phyloP scores from a whole-genome alignment of 2,888 invertebrate genomes.

The Sinotaia quadrata region DNA sequence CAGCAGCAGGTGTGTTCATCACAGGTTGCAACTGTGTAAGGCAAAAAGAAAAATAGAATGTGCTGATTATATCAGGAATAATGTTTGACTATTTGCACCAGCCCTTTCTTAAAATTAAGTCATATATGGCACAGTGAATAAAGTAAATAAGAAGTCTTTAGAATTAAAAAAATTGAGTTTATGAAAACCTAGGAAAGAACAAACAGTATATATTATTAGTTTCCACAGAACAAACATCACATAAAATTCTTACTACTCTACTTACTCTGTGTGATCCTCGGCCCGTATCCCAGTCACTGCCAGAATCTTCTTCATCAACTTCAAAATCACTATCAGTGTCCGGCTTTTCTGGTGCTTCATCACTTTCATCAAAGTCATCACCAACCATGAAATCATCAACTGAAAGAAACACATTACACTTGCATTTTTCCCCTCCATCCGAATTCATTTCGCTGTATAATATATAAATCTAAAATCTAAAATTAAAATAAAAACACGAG shows the following conservation, averaged over 20 bases:
- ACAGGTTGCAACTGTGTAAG: too few species aligned
- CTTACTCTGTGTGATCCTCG: constrained; percentile 30
- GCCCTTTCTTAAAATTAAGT: too few species aligned
- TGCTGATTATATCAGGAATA: too few species aligned
- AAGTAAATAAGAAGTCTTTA: too few species aligned
- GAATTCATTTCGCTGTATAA: background rate
- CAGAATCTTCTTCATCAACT: constrained; percentile 63
- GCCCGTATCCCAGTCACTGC: constrained; percentile 66
- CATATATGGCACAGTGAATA: too few species aligned
- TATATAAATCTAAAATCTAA: background rate
- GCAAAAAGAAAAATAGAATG: too few species aligned
- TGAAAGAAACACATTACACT: constrained; percentile 23
- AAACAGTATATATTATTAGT: too few species aligned
- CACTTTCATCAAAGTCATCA: constrained; percentile 53
- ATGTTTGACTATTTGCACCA: too few species aligned
- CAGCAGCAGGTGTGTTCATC: too few species aligned
- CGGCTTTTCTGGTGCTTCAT: constrained; percentile 41
- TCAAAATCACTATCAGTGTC: constrained; percentile 67
- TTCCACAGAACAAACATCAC: background rate
- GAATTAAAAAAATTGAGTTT: too few species aligned
- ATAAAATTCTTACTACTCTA: background rate
- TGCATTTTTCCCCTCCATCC: background rate
- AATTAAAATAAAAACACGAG: background rate
- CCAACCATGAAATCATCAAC: constrained; percentile 61
- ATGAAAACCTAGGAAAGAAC: too few species aligned